Evolutionary conservation across 2,797 vertebrate genomes (phyloP), one percentile per base, ranked within the genome.

Genomic region (Neopelma chrysocephalum): DNA sequence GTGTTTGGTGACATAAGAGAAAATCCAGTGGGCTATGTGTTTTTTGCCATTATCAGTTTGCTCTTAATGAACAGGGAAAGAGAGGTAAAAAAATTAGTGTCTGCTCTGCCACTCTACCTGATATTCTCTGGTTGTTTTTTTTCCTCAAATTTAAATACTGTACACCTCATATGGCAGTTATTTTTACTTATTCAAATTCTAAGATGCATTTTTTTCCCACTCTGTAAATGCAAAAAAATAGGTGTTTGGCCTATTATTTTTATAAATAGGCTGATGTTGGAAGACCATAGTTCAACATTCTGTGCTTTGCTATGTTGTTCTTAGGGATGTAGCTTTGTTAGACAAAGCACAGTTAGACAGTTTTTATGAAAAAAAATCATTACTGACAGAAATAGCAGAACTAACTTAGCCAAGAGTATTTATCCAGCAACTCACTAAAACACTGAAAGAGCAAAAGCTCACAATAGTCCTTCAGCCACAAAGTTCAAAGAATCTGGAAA

Each of bases 121-220:
- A 65, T 75, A 60, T 14, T 84, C 8, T 75, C 48, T 58, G 18
- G 6, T 1, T 48, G n/a, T 17, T 29, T 11, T 27, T 15, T 47
- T 7, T 18, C 11, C 15, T 8, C 8, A 2, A 43, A 25, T 61
- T 72, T 77, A 75, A 78, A 71, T 43, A 32, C 26, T 76, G 34
- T 79, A 70, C 50, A 51, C 16, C 19, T 83, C 43, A 36, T 48
- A 40, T 15, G 22, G 92, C 43, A 54, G 20, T 58, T 62, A 61
- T 76, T 95, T 95, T 64, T 75, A 85, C 56, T 83, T 81, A 86
- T 14, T 91, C 54, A 80, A 81, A 71, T 81, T 76, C 71, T 27
- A 47, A 34, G 19, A 43, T 2, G 4, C 34, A 42, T 61, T 58
- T 73, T 72, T 75, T 61, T 21, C n/a, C 27, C 31, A 61, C 75